Base-by-base conservation (phyloP, 1,140 invertebrate species). In the Formica selysi region DNA sequence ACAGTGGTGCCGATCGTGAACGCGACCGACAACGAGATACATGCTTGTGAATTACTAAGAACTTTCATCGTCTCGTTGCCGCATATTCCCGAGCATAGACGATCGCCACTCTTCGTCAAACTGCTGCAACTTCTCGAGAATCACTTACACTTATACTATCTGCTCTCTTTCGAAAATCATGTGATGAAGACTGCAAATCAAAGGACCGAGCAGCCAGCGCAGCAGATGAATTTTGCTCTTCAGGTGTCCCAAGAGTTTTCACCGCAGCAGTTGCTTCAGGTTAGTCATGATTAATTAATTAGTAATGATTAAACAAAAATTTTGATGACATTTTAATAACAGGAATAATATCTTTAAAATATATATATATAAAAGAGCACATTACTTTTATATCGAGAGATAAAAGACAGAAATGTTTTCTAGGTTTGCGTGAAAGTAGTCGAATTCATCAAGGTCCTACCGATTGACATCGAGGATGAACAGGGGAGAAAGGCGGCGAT, bases 11-110 rank as follows among this genome's bases (percentile, higher is more conserved):
- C 98, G 0, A 97, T 98, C 67, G 95, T 99, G 32, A 96, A 98
- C 19, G 95, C 95, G 71, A 87, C 94, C 3, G 94, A 96, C 26
- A 94, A 95, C 87, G 92, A 95, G 19, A 95, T 93, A 61, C 94
- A 96, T 7, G 93, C 95, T 8, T 95, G 94, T 48, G 95, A 96
- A 71, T 96, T 98, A 54, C 95, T 99, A n/a, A 96, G 98, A 38
- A 98, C 99, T 29, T 99, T 99, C 94, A 97, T 98, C 0, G 97
- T 98, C 91, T 98, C 98, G 1, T 96, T 98, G 29, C 95, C 98
- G 1, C 98, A 99, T 94, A 98, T 99, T 65, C 98, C 98, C 0
- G 97, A 98, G 90, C 98, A 99, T 95, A 96, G 98, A 59, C 95
- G 98, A 57, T 94, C 97, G 41, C 97, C 97, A 0, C 93, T 99